phyloP scores from a whole-genome alignment of 2,797 vertebrate genomes.

The Bovichtus variegatus region DNA sequence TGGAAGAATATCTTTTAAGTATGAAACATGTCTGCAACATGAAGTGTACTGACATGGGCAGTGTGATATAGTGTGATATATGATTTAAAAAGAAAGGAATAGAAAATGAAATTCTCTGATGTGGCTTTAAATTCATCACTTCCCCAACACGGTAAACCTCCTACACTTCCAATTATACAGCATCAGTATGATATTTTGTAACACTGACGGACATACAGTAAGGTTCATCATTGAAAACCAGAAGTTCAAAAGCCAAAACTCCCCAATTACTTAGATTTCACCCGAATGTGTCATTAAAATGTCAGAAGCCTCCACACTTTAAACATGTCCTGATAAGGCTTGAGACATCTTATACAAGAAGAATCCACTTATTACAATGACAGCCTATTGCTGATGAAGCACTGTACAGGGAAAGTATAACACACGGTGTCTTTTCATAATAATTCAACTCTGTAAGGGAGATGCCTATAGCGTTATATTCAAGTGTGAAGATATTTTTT shows the following conservation, averaged over 20 bases:
- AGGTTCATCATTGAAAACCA: conserved; percentile 59
- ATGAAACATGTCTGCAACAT: neutral
- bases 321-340: conserved; percentile 50
- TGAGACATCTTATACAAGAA: conserved; percentile 63
- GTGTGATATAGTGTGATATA: no score
- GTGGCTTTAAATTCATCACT: conserved; percentile 33
- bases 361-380: conserved; percentile 66
- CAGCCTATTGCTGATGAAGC: conserved; percentile 62
- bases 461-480: conserved; percentile 19
- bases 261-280: conserved; percentile 74
- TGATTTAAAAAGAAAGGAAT: neutral
- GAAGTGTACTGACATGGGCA: neutral
- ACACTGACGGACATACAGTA: conserved; percentile 46
- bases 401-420: conserved; percentile 47
- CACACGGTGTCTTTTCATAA: conserved; percentile 39
- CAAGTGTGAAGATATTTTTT: conserved; percentile 38
- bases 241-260: conserved; percentile 63
- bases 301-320: conserved; percentile 69
- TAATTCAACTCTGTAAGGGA: conserved; percentile 44
- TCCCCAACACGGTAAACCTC: conserved; percentile 19
- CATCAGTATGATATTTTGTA: conserved; percentile 45
- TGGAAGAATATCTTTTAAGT: neutral
- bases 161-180: conserved; percentile 59
- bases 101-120: conserved; percentile 17
- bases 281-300: conserved; percentile 66